Base-by-base conservation (phyloP, 2,797 vertebrate genomes). In the Gymnocypris eckloni region DNA sequence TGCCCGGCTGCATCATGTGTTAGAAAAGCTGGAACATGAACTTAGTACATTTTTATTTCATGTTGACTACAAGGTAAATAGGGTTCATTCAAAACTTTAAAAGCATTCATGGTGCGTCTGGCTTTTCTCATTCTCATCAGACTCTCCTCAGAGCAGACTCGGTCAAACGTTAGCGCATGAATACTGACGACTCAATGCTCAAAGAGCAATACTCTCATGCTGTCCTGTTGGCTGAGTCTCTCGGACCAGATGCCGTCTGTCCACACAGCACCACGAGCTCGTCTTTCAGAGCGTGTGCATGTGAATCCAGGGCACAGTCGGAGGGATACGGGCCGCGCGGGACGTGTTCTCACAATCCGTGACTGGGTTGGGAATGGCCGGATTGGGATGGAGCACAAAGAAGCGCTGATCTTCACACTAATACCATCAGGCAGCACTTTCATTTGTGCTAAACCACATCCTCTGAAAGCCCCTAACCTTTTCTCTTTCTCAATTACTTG, bases 381-480 rank as follows among this genome's bases (percentile, higher is more conserved):
- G 85, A 87, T 88, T 79, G 52, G 87, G 82, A 73, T n/a, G 7
- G 52, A 72, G 83, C 45, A 76, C 64, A 67, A 79, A 76, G 69
- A 45, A 67, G 61, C 50, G 61, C 82, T 86, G 81, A 79, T 83
- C 81, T 78, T 73, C 76, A 82, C 82, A 87, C 75, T 81, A 83
- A 86, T 81, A 71, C 76, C 86, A 83, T 85, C 72, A 81, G 82
- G 79, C 81, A 82, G 79, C 80, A 69, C 70, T 83, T 82, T 88
- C 76, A 84, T 90, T 86, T 85, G 80, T 72, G 71, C 80, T 59
- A 25, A 82, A 75, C 45, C 70, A n/a, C 83, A 73, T 89, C 76
- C 73, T 59, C 88, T 82, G 41, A 85, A 77, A 82, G 70, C 86
- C 66, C 52, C 25, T 83, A 69, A 79, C 67, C 59, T 48, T n/a